Percentiles rank a stretch among this genome's conserved stretches.
These are phyloP conservation scores for Chironex yamaguchii DNA, from an alignment of 30 jellyfish, hydroid and myxozoan species.

Conservation along the genomic window DNA sequence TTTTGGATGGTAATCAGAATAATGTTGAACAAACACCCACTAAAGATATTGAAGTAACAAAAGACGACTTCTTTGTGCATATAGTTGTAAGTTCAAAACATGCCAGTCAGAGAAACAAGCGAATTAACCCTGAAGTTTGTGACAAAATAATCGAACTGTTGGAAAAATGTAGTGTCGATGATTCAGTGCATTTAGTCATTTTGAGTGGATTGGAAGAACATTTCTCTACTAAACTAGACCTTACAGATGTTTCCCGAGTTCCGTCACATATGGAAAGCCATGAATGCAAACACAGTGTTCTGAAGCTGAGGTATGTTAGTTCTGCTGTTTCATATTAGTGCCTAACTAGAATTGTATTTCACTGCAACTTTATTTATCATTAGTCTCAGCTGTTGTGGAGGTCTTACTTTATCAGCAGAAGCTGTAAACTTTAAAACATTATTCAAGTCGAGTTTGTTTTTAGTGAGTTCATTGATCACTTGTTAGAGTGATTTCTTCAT, in stretches of 20 bases:
- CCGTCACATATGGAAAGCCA: slow-evolving; percentile 66
- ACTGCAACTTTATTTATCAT: too few species aligned
- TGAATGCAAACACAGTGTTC: slow-evolving; percentile 70
- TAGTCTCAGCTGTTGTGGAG: too few species aligned
- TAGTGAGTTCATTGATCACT: too few species aligned
- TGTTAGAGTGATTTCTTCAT: too few species aligned
- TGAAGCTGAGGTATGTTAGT: slow-evolving; percentile 85
- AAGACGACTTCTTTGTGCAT: slow-evolving; percentile 68
- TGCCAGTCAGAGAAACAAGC: slow-evolving; percentile 48
- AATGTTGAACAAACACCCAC: background rate
- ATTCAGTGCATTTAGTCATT: slow-evolving; percentile 57
- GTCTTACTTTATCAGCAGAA: too few species aligned
- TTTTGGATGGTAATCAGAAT: background rate
- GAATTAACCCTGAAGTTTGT: slow-evolving; percentile 81
- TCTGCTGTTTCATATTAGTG: too few species aligned
- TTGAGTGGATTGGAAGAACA: slow-evolving; percentile 88
- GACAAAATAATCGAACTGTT: slow-evolving; percentile 72
- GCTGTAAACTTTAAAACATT: too few species aligned
- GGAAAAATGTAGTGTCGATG: slow-evolving; percentile 76
- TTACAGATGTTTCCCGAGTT: slow-evolving; percentile 60
- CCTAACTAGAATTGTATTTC: too few species aligned
- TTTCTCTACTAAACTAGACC: slow-evolving; percentile 72
- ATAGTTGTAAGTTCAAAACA: slow-evolving; percentile 62
- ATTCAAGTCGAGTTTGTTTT: too few species aligned
- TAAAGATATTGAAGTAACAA: slow-evolving; percentile 26